Evolutionary conservation across 2,113 vertebrate genomes (phyloP), one percentile per base, ranked within the genome.

Genomic region (Nesogale talazaci): DNA sequence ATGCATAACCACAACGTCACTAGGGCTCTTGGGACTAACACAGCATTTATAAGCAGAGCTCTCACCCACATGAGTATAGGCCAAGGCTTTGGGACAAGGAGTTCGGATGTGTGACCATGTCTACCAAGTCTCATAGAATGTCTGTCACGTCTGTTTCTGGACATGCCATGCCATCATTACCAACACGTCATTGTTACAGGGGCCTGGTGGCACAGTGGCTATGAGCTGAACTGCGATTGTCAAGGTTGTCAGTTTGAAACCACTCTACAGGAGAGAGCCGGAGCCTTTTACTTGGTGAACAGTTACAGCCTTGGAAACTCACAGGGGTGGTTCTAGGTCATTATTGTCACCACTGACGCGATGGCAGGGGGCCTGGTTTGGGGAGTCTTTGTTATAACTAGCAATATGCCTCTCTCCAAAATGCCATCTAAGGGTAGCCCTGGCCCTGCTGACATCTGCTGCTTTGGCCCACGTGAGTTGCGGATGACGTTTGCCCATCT

Each of bases 21-120:
- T 12, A 52, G 46, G 46, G 69, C 14, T 76, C 20, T 52, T 61
- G 59, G 63, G 59, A 61, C 10, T 61, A 42, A 93, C 82, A 70
- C 79, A 42, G 56, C 36, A 59, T 29, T 93, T 92, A 90, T 34
- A 78, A 82, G 65, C 11, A 90, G 59, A 46, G 86, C 25, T 93
- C 25, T 57, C 75, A 63, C 29, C 29, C 67, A 92, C 14, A 38
- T 10, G n/a, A 83, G 83, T 57, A 12, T 63, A 90, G 65, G 59
- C 46, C 46, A 52, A 52, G 9, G 14, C 46, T 52, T 52, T 52
- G 46, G 46, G 46, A 52, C 46, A 52, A 52, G 46, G 46, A 52
- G 46, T 8, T 20, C 36, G 25, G 61, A 42, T 23, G 8, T 36
- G 40, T 69, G 79, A 69, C 10, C 36, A 31, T 29, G 77, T 65